Conservation (phyloP, 1,140 invertebrate species). For the Pteromalus puparum region DNA sequence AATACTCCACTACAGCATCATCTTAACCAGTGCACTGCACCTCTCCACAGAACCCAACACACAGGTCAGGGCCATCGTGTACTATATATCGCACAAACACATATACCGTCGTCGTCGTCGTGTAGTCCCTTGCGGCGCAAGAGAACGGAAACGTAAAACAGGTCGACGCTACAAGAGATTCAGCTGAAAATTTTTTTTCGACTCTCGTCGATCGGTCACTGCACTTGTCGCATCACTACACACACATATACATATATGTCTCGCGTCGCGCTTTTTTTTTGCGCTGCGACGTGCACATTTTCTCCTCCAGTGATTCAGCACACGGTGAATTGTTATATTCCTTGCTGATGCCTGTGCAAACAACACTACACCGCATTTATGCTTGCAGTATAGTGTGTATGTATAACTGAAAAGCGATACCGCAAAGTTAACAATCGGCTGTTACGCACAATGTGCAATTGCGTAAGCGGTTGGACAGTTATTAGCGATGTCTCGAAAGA, state of each 20-base stretch:
- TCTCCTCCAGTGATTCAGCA: neutral
- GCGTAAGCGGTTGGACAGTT: neutral
- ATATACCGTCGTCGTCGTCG: neutral
- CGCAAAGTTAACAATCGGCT: neutral
- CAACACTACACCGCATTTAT: no score
- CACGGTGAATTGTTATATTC: neutral
- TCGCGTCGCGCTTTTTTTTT: no score
- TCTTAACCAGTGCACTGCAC: neutral
- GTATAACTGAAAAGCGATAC: neutral
- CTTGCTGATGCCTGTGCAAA: no score
- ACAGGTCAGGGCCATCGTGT: neutral
- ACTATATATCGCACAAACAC: neutral
- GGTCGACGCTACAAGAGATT: neutral
- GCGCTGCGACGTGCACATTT: neutral
- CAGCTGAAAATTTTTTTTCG: neutral
- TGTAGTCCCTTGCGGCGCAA: neutral
- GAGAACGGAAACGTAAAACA: neutral
- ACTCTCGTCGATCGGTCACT: neutral
- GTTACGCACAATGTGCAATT: neutral
- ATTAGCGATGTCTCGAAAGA: neutral
- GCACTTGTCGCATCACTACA: neutral
- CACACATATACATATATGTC: no score
- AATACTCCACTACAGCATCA: neutral
- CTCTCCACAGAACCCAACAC: no score
- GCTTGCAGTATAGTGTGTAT: no score